Conservation (phyloP, 2,888 invertebrate genomes). For the Ramazzottius varieornatus region DNA sequence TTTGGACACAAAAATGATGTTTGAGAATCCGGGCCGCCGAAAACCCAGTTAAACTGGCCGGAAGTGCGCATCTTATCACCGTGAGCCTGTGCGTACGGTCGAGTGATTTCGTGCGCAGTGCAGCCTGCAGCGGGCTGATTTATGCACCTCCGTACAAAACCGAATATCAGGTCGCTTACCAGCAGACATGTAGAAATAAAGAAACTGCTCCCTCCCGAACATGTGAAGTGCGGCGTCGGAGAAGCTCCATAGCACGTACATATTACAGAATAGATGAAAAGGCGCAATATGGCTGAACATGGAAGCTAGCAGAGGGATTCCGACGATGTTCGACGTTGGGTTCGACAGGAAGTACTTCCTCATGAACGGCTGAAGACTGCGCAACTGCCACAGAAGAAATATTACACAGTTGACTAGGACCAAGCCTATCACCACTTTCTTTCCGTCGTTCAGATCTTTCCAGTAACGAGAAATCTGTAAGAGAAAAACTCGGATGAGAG, state of each 20-base stretch:
- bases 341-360: constrained; percentile 55
- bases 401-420: constrained; percentile 48
- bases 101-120: too few species aligned
- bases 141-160: background rate
- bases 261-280: constrained; percentile 66
- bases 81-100: too few species aligned
- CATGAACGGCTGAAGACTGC: constrained; percentile 42
- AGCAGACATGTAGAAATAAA: constrained; percentile 61
- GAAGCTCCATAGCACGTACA: constrained; percentile 80
- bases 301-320: constrained; percentile 60
- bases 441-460: constrained; percentile 40
- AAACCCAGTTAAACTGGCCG: too few species aligned
- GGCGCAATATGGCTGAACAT: constrained; percentile 72
- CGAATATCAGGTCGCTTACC: constrained; percentile 22
- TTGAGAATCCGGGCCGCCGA: too few species aligned
- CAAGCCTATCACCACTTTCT: constrained; percentile 51
- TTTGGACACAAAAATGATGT: too few species aligned
- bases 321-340: constrained; percentile 39
- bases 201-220: constrained; percentile 68
- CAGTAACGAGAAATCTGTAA: constrained; percentile 34
- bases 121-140: too few species aligned
- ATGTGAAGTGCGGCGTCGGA: constrained; percentile 39
- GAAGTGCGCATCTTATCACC: too few species aligned
- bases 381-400: constrained; percentile 54
- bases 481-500: constrained; percentile 15